Base-by-base conservation (phyloP, 2,797 vertebrate genomes). In the Sebastes itinus region DNA sequence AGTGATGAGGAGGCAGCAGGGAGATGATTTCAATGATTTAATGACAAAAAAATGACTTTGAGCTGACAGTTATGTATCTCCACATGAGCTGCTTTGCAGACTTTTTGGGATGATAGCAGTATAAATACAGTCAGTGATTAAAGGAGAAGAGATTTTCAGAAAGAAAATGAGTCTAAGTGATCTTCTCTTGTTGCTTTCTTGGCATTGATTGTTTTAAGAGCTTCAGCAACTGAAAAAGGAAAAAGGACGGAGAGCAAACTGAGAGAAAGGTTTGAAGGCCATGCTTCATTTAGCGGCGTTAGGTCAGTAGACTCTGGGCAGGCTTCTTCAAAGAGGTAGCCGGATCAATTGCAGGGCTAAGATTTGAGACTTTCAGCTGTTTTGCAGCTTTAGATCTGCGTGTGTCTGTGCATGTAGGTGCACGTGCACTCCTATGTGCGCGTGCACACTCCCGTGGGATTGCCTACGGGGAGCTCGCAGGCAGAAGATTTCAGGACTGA, bases 391-490 rank as follows among this genome's bases (percentile, higher is more conserved):
- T 25, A 78, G 72, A 63, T 82, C 20, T 81, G 46, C 5, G 2
- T 56, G 20, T 30, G 59, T 78, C 27, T 78, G 63, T 61, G 66
- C 38, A 55, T 67, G 54, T 62, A 13, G 38, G 7, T 60, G 58
- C 22, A 14, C 38, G 11, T 56, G 55, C 23, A 22, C 25, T 33
- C 66, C 12, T 33, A 27, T 68, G 23, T 4, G 4, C 10, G 10
- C 27, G 58, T 22, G 12, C 61, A 59, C 16, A 27, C 28, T 83
- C 72, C 70, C 23, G 6, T 7, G 69, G 71, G 80, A 83, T 71
- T 79, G 80, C 86, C 88, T 77, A 64, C 64, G 85, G 87, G 88
- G 72, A 89, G 77, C 87, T 90, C 66, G 61, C 70, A 71, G 88
- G 80, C 70, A 91, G 72, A 87, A 66, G 49, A 84, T 87, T 87